Conservation (phyloP, 2,888 invertebrate species). For the Phymatocera aterrima region DNA sequence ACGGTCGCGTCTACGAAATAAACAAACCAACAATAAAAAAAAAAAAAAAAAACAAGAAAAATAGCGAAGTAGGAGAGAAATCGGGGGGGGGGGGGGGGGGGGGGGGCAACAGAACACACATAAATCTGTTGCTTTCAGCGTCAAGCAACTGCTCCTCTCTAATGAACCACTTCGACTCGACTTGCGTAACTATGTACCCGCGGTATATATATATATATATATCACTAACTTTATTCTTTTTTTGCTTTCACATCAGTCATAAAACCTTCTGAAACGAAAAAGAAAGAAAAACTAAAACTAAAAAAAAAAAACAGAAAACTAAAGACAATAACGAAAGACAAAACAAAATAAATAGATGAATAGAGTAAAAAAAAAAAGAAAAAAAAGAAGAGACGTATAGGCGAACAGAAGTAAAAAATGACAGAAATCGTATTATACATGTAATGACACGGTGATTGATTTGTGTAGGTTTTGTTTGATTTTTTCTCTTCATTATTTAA, state of each 20-base stretch:
- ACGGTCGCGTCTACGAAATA: too few species aligned
- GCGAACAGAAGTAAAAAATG: too few species aligned
- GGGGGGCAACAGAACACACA: background rate
- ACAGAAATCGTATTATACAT: too few species aligned
- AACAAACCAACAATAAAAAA: background rate
- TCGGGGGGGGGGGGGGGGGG: background rate
- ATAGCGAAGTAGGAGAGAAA: background rate
- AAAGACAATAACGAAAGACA: too few species aligned
- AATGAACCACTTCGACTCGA: slow-evolving; percentile 40
- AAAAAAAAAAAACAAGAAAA: background rate
- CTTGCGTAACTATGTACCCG: background rate
- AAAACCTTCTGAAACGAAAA: background rate
- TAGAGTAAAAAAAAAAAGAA: too few species aligned
- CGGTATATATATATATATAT: background rate
- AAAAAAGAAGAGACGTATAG: too few species aligned
- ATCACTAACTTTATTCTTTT: background rate
- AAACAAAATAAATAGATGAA: too few species aligned
- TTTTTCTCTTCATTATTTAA: too few species aligned
- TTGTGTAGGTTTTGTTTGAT: too few species aligned
- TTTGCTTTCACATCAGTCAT: background rate
- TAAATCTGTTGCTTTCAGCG: slow-evolving; percentile 7
- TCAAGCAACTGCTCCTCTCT: slow-evolving; percentile 36
- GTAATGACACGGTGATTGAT: too few species aligned
- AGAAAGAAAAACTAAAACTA: background rate
- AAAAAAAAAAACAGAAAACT: too few species aligned